phyloP scores from a whole-genome alignment of 2,888 invertebrate species.

The Serripes groenlandicus region DNA sequence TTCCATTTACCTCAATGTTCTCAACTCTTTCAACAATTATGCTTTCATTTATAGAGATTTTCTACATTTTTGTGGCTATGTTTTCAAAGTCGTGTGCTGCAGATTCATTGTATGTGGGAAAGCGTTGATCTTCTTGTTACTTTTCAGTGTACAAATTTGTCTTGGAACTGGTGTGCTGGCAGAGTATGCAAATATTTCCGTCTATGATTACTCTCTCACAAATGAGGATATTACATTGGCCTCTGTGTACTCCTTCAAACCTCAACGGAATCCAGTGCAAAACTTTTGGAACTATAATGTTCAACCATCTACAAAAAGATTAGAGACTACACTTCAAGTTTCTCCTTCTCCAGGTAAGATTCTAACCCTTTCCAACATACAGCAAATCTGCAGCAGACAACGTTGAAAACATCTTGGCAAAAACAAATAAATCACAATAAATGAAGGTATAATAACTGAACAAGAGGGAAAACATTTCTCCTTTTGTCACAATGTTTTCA shows the following conservation, averaged over 20 bases:
- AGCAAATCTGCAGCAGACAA: background rate
- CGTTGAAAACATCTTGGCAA: too few species aligned
- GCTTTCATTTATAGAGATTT: too few species aligned
- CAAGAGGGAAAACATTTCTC: too few species aligned
- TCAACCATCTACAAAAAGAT: background rate
- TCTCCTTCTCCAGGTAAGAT: slow-evolving; percentile 6
- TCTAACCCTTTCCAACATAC: background rate
- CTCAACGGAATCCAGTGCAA: slow-evolving; percentile 17
- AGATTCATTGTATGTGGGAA: too few species aligned
- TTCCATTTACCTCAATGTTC: background rate
- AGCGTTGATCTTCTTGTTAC: background rate
- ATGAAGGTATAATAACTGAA: too few species aligned
- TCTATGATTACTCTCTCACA: slow-evolving; percentile 23
- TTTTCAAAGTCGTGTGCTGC: too few species aligned
- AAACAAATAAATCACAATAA: too few species aligned
- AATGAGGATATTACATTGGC: slow-evolving; percentile 15
- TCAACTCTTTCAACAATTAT: too few species aligned
- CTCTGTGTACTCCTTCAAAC: background rate
- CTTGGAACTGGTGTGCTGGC: slow-evolving; percentile 14
- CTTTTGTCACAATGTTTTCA: background rate
- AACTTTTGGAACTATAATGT: slow-evolving; percentile 27
- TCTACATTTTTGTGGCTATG: too few species aligned
- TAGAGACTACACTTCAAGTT: background rate
- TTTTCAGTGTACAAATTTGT: slow-evolving; percentile 32
- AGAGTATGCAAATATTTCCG: slow-evolving; percentile 28